Evolutionary conservation across 2,113 vertebrate genomes (phyloP).

Genomic region (Lichenostomus cassidix): DNA sequence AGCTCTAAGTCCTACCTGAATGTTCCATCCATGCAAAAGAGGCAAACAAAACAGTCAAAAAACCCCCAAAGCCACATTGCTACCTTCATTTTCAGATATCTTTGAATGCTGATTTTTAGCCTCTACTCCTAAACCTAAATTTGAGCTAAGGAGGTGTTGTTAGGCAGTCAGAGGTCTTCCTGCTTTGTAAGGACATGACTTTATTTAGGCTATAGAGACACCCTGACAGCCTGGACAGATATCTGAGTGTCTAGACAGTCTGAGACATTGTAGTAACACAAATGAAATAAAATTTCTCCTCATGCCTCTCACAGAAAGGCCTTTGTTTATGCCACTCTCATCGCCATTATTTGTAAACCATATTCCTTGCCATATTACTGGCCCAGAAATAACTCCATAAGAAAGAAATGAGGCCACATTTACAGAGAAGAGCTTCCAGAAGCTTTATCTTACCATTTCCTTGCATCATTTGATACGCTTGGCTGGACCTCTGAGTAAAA

Average conservation of each 20-base stretch:
- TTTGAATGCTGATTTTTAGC: neutral
- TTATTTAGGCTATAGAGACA: neutral
- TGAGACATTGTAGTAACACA: neutral
- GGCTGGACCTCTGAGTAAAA: slow-evolving; percentile 54
- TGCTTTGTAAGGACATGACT: neutral
- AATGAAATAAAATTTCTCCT: neutral
- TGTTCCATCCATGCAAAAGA: neutral
- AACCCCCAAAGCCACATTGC: neutral
- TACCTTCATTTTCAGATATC: neutral
- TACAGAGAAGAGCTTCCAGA: slow-evolving; percentile 31
- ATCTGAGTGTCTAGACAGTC: neutral
- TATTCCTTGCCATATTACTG: slow-evolving; percentile 4
- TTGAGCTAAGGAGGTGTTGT: neutral
- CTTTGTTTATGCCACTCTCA: neutral
- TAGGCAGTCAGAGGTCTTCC: neutral
- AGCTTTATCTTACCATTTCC: slow-evolving; percentile 34
- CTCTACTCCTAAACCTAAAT: neutral
- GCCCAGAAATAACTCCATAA: slow-evolving; percentile 19
- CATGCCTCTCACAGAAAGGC: neutral
- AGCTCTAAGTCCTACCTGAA: neutral
- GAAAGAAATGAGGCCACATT: neutral
- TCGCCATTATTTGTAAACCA: neutral
- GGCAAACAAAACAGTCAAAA: neutral
- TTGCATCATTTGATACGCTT: slow-evolving; percentile 41
- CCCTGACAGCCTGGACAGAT: neutral